Evolutionary conservation across 2,797 vertebrate genomes (phyloP), one percentile per base, ranked within the genome.

Genomic region (Passerculus sandwichensis): DNA sequence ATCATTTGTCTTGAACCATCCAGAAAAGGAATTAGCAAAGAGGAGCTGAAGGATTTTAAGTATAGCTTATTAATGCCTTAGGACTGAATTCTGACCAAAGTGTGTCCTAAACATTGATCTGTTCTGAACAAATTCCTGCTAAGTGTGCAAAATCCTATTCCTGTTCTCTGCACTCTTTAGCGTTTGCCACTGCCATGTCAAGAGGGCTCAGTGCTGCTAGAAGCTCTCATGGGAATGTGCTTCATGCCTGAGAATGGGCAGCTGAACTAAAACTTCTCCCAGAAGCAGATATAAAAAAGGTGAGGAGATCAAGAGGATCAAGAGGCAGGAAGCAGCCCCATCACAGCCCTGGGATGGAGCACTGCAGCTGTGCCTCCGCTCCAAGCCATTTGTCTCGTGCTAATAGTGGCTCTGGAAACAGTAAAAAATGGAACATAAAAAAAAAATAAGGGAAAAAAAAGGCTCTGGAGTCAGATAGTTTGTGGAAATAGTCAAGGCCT

Each of bases 401-500:
- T 7, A 78, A 70, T 0, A 56, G 48, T 5, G 47, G 34, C 42
- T 79, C 77, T 80, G 74, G 51, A 34, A 87, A 75, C 53, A 48
- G 23, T 25, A 48, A 48, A 84, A 84, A 64, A 44, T 44, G 36
- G 4, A 89, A 89, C 15, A 70, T 51, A 38, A 78, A 84, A 86
- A 67, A 34, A 67, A 34, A 53, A 7, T 15, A 76, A 44, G 3
- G n/a, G 3, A 32, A 4, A 13, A 91, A 90, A 92, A 95, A 97
- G 94, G 95, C 96, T 97, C 97, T 97, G 81, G 96, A 95, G 78
- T 96, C 96, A 97, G 88, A 89, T 4, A 72, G 65, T 95, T 73
- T 81, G 93, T 91, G 80, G 92, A 95, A 77, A 96, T 91, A 88
- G 38, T 81, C 96, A 95, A 75, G 96, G 97, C 95, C 89, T 64